Evolutionary conservation across 1,140 invertebrate species (phyloP).

Genomic region (Eumaeus atala): DNA sequence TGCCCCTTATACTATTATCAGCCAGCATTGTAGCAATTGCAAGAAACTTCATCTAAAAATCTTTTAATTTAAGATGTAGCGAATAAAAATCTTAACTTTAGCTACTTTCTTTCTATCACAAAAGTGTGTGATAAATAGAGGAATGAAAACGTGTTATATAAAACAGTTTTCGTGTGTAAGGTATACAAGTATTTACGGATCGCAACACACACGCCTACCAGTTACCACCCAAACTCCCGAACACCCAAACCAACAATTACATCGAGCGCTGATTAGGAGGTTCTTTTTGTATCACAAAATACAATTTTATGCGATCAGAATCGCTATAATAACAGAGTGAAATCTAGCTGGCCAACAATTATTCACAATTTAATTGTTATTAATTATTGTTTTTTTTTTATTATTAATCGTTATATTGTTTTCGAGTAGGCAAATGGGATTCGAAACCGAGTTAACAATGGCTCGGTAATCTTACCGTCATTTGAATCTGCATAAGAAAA

Average conservation of each 20-base stretch:
- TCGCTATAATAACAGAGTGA: constrained; percentile 1
- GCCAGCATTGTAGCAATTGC: no score
- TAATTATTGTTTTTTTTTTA: constrained; percentile 5
- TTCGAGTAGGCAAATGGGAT: constrained; percentile 1
- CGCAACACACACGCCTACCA: not conserved
- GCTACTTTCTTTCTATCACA: no score
- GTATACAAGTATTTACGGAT: not conserved
- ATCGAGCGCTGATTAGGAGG: not conserved
- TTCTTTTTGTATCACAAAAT: constrained; percentile 9
- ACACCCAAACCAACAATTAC: not conserved
- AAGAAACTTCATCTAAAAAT: no score
- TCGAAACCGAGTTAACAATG: not conserved
- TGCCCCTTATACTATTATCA: no score
- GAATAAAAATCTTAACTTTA: no score
- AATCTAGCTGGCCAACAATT: not conserved
- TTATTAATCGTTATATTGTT: constrained; percentile 4
- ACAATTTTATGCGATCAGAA: constrained; percentile 4
- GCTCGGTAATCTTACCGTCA: no score
- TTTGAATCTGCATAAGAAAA: not conserved
- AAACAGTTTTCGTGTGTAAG: no score
- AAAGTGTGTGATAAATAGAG: no score
- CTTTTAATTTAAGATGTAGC: no score
- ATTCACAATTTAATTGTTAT: constrained; percentile 9
- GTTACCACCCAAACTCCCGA: not conserved
- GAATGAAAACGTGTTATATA: no score